Evolutionary conservation across 35 echinoderm and acorn worm genomes (phyloP).

Genomic region (Amphiura filiformis): DNA sequence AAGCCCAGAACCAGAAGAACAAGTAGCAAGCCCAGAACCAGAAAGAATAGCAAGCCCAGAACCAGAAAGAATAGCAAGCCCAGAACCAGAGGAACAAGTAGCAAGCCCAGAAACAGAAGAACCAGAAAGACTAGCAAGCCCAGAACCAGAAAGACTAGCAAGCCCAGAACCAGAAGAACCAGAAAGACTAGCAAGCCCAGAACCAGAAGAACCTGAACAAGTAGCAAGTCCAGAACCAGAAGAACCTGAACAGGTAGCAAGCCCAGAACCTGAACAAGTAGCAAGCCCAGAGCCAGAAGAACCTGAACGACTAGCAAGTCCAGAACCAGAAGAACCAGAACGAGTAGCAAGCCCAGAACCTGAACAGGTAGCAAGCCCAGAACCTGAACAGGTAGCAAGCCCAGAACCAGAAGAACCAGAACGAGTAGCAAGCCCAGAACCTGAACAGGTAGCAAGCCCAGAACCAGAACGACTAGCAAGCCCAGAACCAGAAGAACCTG

Average conservation of each 20-base stretch:
- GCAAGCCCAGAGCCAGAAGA: background rate
- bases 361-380: background rate
- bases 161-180: conserved; percentile 1
- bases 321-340: conserved; percentile 30
- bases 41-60: background rate
- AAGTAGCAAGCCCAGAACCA: background rate
- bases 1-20: background rate
- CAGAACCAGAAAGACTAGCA: conserved; percentile 20
- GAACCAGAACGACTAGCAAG: background rate
- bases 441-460: background rate
- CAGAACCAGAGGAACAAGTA: conserved; percentile 13
- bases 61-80: background rate
- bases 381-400: background rate
- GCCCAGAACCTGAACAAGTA: conserved; percentile 13
- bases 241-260: background rate
- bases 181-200: background rate
- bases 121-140: background rate
- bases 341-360: conserved; percentile 6
- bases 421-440: background rate
- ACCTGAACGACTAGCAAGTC: conserved; percentile 4
- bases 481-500: conserved; percentile 20
- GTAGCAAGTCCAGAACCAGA: conserved; percentile 14
- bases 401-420: conserved; percentile 38
- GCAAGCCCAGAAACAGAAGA: conserved; percentile 1
- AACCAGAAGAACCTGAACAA: background rate